These are phyloP conservation scores for Oreochromis mossambicus DNA, from an alignment of 2,797 vertebrate genomes.

Conservation along the genomic window DNA sequence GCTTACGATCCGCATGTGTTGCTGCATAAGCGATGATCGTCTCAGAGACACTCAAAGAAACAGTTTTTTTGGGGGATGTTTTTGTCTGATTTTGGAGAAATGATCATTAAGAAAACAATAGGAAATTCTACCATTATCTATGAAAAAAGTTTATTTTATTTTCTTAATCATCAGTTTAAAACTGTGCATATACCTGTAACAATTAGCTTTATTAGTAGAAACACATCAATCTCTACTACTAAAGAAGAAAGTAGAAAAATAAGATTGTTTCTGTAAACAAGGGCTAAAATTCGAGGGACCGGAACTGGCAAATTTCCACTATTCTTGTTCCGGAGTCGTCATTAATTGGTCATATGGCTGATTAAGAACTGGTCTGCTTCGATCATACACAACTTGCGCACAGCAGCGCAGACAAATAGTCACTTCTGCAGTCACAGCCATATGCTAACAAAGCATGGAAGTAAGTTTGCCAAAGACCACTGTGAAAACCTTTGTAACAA, in stretches of 20 bases:
- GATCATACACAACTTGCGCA: background rate
- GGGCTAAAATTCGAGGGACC: background rate
- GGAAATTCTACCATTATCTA: background rate
- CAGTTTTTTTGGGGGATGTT: no score
- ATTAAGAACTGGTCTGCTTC: background rate
- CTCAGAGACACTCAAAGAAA: background rate
- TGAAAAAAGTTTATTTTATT: background rate
- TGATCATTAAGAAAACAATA: background rate
- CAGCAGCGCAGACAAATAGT: background rate
- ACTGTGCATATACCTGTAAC: background rate
- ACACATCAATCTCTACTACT: background rate
- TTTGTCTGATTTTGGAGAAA: background rate
- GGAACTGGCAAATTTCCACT: background rate
- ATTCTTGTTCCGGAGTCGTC: background rate
- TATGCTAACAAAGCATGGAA: background rate
- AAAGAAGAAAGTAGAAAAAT: background rate
- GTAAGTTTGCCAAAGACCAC: background rate
- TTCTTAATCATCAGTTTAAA: background rate
- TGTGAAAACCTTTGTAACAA: background rate
- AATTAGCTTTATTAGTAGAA: background rate
- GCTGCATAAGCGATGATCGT: background rate
- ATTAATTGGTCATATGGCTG: background rate
- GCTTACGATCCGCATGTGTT: background rate
- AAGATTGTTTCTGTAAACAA: background rate
- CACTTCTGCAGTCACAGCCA: background rate